Base-by-base conservation (phyloP, 2,888 invertebrate species). In the Drosophila fungiperda region DNA sequence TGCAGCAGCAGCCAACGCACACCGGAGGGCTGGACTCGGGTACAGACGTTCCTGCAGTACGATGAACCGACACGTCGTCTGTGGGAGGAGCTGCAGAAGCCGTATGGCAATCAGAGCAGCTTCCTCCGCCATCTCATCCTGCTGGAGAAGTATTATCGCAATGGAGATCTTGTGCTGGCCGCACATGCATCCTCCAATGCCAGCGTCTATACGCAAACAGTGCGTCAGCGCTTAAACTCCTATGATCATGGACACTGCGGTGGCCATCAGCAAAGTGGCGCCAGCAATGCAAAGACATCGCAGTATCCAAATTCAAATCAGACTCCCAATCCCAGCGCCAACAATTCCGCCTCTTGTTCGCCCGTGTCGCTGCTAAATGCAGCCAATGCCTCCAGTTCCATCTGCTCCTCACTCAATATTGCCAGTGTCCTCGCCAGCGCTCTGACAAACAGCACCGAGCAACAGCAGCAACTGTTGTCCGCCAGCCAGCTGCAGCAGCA, bases 51-150 rank as follows among this genome's bases (percentile, higher is more conserved):
- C 83, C 95, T 97, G 61, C 97, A 97, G 86, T 97, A 97, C 78
- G 97, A 97, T 86, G 94, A 95, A 17, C 96, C 97, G n/a, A 97
- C 97, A 0, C 96, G 96, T 68, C 94, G 95, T 8, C 93, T 97
- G 3, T 97, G 97, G 97, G 96, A 96, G 73, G 96, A 97, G 81
- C 92, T 97, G 45, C 97, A 97, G 89, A 95, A 97, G 90, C 97
- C 97, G 0, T 97, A 97, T 83, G 97, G 97, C 4, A 97, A 97
- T 92, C 97, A 97, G 87, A 97, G 97, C 50, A 97, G 97, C 78
- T 97, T 97, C 90, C 93, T 97, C 1, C 94, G 97, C 9, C 97
- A 97, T 92, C 93, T 97, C 42, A 96, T 97, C 59, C 93, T 97
- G 8, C 91, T 97, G 75, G 97, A 97, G 81, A 97, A 97, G 90